Evolutionary conservation across 2,888 invertebrate species (phyloP), one percentile per base, ranked within the genome.

Genomic region (Dione juno): DNA sequence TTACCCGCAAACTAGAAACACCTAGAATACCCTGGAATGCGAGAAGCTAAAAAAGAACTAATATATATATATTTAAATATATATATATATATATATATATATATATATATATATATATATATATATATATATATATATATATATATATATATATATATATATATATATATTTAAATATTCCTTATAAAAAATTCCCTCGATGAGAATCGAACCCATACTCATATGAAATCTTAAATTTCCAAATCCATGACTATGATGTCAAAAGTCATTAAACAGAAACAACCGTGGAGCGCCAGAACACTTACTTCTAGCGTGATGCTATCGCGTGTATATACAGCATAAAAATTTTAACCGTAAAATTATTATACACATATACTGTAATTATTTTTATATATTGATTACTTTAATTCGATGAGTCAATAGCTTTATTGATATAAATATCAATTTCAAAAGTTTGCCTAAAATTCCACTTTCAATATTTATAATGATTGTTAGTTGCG

Each of bases 311-410:
- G 79, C 80, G 78, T 81, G 82, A 80, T 81, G 78, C 81, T 67
- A 83, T 87, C 82, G 83, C 84, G 83, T 82, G 89, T 87, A 88
- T 80, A 63, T 84, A 79, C 80, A 79, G 79, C 84, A 86, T 82
- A 83, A 83, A 82, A 81, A 74, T 78, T 11, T 77, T 73, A 78
- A 79, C 82, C 81, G 81, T 84, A 82, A 82, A 80, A 83, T 83
- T 80, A 76, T 64, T 41, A 16, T 40, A 28, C 41, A 63, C 45
- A 58, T 45, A 69, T 16, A 52, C 48, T 50, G 40, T 67, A 68
- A 63, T 68, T 53, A 68, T 63, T 52, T 10, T 52, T 43, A 41
- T 54, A 43, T 67, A 58, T 52, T 41, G 43, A 68, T 43, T 68
- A 53, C 68, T 61, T 52, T n/a, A 67, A 67, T 65, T 70, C 61